Evolutionary conservation across 2,888 invertebrate genomes (phyloP), one percentile per base, ranked within the genome.

Genomic region (Augochlorella aurata): DNA sequence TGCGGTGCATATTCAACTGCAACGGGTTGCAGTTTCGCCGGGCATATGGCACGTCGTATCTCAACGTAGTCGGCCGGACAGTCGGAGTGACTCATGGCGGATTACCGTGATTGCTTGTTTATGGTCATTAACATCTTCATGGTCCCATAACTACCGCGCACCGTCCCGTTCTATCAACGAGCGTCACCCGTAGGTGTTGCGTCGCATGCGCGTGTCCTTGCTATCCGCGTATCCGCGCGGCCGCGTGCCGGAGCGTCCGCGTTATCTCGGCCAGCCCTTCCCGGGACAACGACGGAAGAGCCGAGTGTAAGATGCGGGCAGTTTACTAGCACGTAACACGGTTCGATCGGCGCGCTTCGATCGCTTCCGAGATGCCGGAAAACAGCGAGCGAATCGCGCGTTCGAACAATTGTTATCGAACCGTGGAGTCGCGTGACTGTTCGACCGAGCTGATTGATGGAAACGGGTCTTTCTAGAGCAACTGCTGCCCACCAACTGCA

Each of bases 51-150:
- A 90, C 90, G 85, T 91, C 91, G 91, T 93, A 92, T 93, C 93
- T 91, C 81, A 81, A 89, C 89, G 90, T 89, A 88, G 87, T 91
- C 89, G 84, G 89, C 87, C 87, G 86, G 93, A 93, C 93, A 93
- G 93, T 91, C 91, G 90, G 93, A 93, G 93, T 93, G 93, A 93
- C 93, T 93, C 93, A 93, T 93, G 91, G 92, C 90, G 93, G 93
- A 93, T 93, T 93, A 93, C 92, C 91, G 91, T 93, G 92, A 93
- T 93, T 93, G 93, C 93, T 93, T 93, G 93, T 93, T 93, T 93
- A 93, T 93, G 93, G 93, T 93, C 93, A 93, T 93, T 93, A 93
- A 93, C 93, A 93, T 93, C 93, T 92, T 93, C 92, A 91, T 90
- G 92, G 92, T 92, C 89, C 92, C 92, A 93, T 93, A 93, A 93